Conservation (phyloP, 2,113 vertebrate genomes). For the Xenopus tropicalis region DNA sequence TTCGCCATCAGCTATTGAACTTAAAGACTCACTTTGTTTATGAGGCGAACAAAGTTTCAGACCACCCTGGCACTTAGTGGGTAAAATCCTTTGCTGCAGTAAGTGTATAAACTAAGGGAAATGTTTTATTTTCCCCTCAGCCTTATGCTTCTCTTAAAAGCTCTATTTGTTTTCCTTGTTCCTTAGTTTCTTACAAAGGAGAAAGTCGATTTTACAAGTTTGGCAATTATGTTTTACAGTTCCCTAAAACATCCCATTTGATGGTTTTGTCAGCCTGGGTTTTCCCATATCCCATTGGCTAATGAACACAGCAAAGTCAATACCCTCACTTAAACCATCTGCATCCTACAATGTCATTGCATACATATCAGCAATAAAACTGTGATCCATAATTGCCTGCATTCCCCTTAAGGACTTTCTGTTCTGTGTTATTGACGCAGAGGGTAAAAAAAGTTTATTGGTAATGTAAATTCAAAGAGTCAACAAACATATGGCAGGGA, state of each 20-base stretch:
- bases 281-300: constrained; percentile 31
- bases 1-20: no score
- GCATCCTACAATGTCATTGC: constrained; percentile 39
- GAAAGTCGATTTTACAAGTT: constrained; percentile 29
- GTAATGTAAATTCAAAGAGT: constrained; percentile 39
- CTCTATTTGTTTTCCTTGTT: constrained; percentile 9
- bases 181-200: constrained; percentile 2
- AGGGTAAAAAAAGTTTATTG: constrained; percentile 37
- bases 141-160: not conserved
- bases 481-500: constrained; percentile 40
- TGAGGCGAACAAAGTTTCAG: no score
- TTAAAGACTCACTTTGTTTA: no score
- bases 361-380: constrained; percentile 38
- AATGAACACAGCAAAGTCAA: constrained; percentile 39
- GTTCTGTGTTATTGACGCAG: constrained; percentile 26
- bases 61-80: no score
- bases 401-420: constrained; percentile 38
- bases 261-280: constrained; percentile 26
- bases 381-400: constrained; percentile 42
- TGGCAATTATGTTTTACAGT: constrained; percentile 42
- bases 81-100: not conserved
- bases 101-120: not conserved
- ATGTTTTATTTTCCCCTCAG: not conserved
- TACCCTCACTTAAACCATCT: constrained; percentile 37
- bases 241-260: constrained; percentile 35